These are phyloP conservation scores for Saccopteryx leptura DNA, from an alignment of 2,113 vertebrate species.

Conservation along the genomic window DNA sequence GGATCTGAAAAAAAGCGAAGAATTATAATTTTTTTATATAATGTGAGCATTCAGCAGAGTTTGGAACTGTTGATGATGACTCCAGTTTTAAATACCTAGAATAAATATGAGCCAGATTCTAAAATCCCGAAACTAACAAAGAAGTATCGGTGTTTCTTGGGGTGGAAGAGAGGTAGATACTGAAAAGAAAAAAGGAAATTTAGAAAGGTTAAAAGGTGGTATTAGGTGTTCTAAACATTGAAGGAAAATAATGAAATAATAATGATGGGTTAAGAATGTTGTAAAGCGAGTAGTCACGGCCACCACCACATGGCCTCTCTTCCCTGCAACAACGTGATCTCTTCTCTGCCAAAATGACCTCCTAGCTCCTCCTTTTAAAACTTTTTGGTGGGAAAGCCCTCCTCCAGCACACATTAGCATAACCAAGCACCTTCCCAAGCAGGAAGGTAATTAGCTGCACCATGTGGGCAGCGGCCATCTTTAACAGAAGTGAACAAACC, in stretches of 20 bases:
- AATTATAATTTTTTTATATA: neutral
- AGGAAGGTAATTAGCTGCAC: too few species aligned
- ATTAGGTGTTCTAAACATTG: neutral
- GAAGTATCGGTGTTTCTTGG: neutral
- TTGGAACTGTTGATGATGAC: neutral
- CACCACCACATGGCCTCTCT: too few species aligned
- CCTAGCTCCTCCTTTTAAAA: too few species aligned
- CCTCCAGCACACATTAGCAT: too few species aligned
- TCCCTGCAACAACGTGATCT: too few species aligned
- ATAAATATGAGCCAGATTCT: neutral
- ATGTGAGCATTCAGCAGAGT: neutral
- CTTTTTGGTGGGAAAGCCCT: too few species aligned
- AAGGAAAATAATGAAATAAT: neutral
- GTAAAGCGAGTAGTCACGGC: too few species aligned
- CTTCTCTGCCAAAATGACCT: too few species aligned
- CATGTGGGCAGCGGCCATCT: too few species aligned
- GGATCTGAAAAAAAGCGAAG: neutral
- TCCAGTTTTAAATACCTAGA: conserved; percentile 11
- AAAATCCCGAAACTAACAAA: conserved; percentile 32
- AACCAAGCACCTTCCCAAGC: too few species aligned
- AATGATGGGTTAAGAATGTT: neutral
- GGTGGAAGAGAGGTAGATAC: neutral
- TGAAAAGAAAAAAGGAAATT: neutral
- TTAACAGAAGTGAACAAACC: too few species aligned
- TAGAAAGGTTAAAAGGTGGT: neutral